Percentiles rank a stretch among this genome's conserved stretches.
phyloP scores from a whole-genome alignment of 2,797 vertebrate genomes.

The Karalla daura region DNA sequence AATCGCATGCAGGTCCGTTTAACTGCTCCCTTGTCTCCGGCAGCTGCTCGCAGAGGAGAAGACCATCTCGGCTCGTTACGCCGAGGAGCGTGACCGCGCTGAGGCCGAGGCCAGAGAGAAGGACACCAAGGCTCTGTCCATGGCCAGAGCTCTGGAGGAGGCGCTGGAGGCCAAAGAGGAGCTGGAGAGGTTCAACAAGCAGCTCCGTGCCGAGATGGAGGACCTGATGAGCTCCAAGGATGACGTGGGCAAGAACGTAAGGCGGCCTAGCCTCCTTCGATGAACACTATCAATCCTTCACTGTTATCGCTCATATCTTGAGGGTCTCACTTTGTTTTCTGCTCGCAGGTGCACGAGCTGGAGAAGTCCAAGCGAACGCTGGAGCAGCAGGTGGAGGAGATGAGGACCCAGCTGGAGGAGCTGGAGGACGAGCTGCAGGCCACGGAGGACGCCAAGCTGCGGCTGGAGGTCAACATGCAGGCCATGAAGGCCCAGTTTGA shows the following conservation, averaged over 20 bases:
- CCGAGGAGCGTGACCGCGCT: conserved; percentile 94
- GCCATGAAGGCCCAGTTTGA: conserved; percentile 98
- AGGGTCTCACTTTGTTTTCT: not conserved
- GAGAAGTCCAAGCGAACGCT: conserved; percentile 97
- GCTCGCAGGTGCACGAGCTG: conserved; percentile 93
- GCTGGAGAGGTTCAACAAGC: conserved; percentile 93
- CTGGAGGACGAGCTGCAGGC: conserved; percentile 97
- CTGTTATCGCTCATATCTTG: no score
- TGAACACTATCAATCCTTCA: not conserved
- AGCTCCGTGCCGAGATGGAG: conserved; percentile 96
- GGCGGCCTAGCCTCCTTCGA: conserved; percentile 60
- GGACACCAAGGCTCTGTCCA: conserved; percentile 94
- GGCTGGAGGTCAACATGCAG: conserved; percentile 99
- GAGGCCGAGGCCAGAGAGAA: conserved; percentile 97
- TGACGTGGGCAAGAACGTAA: conserved; percentile 97
- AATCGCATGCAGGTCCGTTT: not conserved
- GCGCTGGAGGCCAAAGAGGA: conserved; percentile 95
- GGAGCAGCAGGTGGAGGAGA: conserved; percentile 97
- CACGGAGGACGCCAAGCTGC: conserved; percentile 96
- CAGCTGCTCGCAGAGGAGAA: conserved; percentile 98
- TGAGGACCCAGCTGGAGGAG: conserved; percentile 97
- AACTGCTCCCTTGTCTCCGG: not conserved
- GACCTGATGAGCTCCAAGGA: conserved; percentile 99
- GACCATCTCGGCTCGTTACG: conserved; percentile 93
- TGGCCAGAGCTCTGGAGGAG: conserved; percentile 95